These are phyloP conservation scores for Tauraco hartlaubi DNA, from an alignment of 2,797 vertebrate genomes.

Conservation along the genomic window DNA sequence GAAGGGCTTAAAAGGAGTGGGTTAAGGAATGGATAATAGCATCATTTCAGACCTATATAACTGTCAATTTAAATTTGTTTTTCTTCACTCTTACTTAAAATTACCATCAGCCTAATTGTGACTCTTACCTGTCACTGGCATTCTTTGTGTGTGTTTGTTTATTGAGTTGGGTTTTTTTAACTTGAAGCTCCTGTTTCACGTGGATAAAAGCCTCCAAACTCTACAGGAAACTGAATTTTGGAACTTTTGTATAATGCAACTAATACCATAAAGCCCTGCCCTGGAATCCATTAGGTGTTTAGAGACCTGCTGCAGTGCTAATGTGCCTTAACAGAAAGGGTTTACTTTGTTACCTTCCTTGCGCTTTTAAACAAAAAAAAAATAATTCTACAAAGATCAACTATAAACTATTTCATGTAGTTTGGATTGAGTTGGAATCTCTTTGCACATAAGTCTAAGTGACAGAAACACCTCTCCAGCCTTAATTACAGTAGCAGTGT, in stretches of 20 bases:
- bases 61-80: background rate
- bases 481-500: constrained; percentile 37
- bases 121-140: background rate
- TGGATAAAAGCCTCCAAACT: background rate
- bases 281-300: background rate
- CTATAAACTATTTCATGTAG: background rate
- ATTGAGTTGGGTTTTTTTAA: background rate
- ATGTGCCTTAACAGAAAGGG: background rate
- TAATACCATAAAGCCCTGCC: background rate
- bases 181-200: background rate
- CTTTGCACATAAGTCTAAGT: constrained; percentile 22
- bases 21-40: background rate
- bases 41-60: background rate
- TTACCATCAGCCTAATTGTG: background rate
- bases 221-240: background rate
- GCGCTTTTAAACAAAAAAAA: background rate
- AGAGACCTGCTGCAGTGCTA: background rate
- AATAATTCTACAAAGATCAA: background rate
- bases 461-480: background rate
- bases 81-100: background rate
- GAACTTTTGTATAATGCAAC: background rate
- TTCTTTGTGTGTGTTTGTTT: background rate
- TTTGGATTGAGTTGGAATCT: constrained; percentile 5
- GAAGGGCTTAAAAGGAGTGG: background rate
- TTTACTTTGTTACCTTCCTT: background rate